Evolutionary conservation across 1,140 invertebrate species (phyloP).

Genomic region (Drosophila pseudoobscura): DNA sequence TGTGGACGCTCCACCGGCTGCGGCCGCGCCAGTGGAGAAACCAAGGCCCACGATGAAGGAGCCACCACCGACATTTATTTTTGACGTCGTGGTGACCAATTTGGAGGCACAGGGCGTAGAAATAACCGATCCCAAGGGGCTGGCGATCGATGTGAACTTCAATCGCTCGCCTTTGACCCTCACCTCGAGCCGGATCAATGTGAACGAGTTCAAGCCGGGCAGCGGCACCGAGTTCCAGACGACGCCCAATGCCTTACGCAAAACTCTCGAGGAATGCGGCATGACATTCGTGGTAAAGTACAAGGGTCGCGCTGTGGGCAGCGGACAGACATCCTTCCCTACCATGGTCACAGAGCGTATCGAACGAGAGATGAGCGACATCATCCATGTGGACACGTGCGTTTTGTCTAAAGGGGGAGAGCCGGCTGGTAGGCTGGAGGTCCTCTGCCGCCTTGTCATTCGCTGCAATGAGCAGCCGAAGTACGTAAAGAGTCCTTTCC

Average conservation of each 20-base stretch:
- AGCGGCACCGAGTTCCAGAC: conserved; percentile 12
- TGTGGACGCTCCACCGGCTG: no score
- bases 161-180: conserved; percentile 15
- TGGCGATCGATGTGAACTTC: conserved; percentile 34
- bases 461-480: conserved; percentile 24
- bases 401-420: not conserved
- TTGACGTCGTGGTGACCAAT: conserved; percentile 45
- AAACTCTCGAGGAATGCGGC: conserved; percentile 26
- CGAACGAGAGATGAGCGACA: conserved; percentile 29
- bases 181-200: conserved; percentile 48
- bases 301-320: conserved; percentile 14
- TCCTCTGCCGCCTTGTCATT: conserved; percentile 38
- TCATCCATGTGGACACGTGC: conserved; percentile 34
- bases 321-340: conserved; percentile 30
- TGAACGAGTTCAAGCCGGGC: conserved; percentile 30
- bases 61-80: conserved; percentile 31
- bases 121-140: conserved; percentile 1
- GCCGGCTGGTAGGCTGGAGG: conserved; percentile 31
- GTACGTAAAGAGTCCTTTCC: conserved; percentile 19
- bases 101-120: not conserved
- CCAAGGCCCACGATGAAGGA: no score
- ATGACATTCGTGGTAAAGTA: conserved; percentile 28
- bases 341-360: conserved; percentile 23
- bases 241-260: conserved; percentile 14
- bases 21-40: not conserved